Base-by-base conservation (phyloP, 2,113 vertebrate species). In the Corythornis vintsioides region DNA sequence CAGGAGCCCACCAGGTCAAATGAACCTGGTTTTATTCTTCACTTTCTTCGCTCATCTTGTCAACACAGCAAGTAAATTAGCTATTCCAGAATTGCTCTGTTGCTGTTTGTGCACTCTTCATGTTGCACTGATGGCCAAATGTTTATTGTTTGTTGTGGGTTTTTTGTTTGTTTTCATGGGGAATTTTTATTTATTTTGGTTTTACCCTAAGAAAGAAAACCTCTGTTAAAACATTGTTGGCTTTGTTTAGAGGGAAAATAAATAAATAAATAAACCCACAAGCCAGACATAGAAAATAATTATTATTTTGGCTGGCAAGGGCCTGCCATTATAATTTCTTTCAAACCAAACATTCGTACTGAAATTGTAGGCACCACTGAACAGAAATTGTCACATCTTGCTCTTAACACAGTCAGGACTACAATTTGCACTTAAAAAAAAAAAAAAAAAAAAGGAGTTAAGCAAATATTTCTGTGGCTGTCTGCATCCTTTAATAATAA, bases 51-150 rank as follows among this genome's bases (percentile, higher is more conserved):
- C 48, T 95, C 56, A 19, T 89, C 70, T 80, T 92, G 64, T 66
- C 38, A 83, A 88, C 18, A 29, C 1, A 48, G n/a, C 76, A 94
- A 94, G 40, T 56, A 92, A 96, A 94, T 93, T 78, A 86, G 61
- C 56, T 47, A 24, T 92, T 95, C 22, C 28, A 75, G 63, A 83
- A 92, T 90, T 28, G 35, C 26, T 67, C 42, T 63, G 26, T 56
- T 83, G 20, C 73, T 42, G 24, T 83, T 75, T 42, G 24, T 83
- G 78, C 59, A 33, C 29, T 33, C 64, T 73, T 50, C 13, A 7
- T 64, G 50, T 65, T 65, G 35, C 22, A 4, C 28, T 75, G 89
- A 91, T 93, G 65, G 43, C 17, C 90, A 89, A 94, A 71, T 86
- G 75, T 79, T 61, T 33, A 86, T 50, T 42, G 17, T 38, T 38